Evolutionary conservation across 2,113 vertebrate species (phyloP), one percentile per base, ranked within the genome.

Genomic region (Pungitius pungitius): DNA sequence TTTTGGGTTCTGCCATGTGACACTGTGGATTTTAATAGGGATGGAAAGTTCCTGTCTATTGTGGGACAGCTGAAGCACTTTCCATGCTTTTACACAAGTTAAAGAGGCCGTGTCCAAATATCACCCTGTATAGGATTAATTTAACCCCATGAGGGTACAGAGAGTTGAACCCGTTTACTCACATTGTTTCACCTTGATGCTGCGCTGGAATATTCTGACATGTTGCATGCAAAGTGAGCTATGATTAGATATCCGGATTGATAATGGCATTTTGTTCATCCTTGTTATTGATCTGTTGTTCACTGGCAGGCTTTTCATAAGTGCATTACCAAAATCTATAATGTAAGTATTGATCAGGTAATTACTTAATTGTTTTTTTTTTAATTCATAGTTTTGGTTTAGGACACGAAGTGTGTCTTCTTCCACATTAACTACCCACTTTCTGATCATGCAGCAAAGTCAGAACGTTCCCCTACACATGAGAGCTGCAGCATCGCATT

Each of bases 1-100:
- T 92, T 91, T 85, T 88, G 83, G 84, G 77, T 79, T 85, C 73
- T 79, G 77, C 78, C 85, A 88, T 87, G 89, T 89, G 89, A 89
- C 77, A 77, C 73, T 71, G 81, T 75, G 88, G 69, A 87, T 88
- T 88, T 91, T 88, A 90, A 86, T 85, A 83, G 82, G 74, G 81
- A 69, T 75, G 91, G 91, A 92, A 92, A 90, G 83, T 91, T 87
- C 78, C 86, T 80, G 80, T 89, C 76, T 74, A 54, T 69, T 77
- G 59, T 54, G 30, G 54, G 74, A 56, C 79, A 83, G 85, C 74
- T 61, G 56, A 85, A 85, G 88, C 62, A 83, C 76, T 89, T 92
- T 92, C 87, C 88, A 77, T 84, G 51, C 74, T 58, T 88, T 85
- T 69, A 66, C 61, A 62, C 63, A 75, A 47, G 64, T 30, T 39